phyloP scores from a whole-genome alignment of 1,140 invertebrate species.

The Drosophila pseudoananassae region DNA sequence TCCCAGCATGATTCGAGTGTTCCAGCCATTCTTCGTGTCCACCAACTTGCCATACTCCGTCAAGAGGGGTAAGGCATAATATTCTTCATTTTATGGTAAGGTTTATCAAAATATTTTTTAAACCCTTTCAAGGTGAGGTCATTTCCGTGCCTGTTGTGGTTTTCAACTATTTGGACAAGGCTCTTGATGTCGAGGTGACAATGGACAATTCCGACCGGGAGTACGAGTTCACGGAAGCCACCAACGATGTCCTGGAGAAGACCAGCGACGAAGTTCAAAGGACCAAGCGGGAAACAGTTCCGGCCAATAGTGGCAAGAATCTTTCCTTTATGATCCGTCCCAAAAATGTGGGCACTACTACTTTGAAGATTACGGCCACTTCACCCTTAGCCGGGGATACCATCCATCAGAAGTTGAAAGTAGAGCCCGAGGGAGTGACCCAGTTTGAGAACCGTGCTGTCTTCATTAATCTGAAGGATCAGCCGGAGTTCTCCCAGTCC shows the following conservation, averaged over 20 bases:
- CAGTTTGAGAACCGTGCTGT: conserved; percentile 91
- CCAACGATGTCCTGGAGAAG: conserved; percentile 85
- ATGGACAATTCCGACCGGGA: conserved; percentile 92
- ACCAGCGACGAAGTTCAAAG: conserved; percentile 87
- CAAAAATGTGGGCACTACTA: conserved; percentile 89
- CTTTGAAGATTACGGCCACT: conserved; percentile 90
- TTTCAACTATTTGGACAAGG: conserved; percentile 85
- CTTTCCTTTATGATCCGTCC: conserved; percentile 93
- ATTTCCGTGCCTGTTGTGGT: conserved; percentile 77
- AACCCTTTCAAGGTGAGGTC: conserved; percentile 63
- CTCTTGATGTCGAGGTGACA: conserved; percentile 91
- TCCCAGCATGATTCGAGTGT: conserved; percentile 91
- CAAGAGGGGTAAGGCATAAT: conserved; percentile 87
- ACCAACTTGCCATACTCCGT: conserved; percentile 93
- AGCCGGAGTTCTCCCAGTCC: conserved; percentile 84
- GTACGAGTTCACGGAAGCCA: conserved; percentile 90
- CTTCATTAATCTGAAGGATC: conserved; percentile 89
- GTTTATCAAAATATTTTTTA: not conserved
- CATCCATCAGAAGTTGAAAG: conserved; percentile 88
- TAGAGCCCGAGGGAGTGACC: conserved; percentile 92
- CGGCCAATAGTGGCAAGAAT: conserved; percentile 88
- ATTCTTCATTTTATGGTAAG: not conserved
- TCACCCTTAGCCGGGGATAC: conserved; percentile 90
- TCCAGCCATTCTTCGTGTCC: conserved; percentile 94
- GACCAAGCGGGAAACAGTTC: conserved; percentile 87